Conservation (phyloP, 2,888 invertebrate genomes). For the Hemithea aestivaria region DNA sequence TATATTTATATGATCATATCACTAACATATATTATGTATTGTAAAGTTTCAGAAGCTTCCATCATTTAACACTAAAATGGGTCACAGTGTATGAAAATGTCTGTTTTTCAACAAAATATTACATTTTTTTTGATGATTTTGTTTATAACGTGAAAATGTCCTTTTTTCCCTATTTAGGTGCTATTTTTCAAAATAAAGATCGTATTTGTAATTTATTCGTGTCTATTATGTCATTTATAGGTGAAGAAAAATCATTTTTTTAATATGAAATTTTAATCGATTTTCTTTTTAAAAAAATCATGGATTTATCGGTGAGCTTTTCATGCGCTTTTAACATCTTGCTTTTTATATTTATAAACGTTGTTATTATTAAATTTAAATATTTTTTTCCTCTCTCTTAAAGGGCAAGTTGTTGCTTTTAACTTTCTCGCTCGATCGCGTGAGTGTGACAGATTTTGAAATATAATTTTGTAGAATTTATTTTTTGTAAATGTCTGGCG, state of each 20-base stretch:
- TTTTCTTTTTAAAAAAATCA: background rate
- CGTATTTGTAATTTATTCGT: conserved; percentile 2
- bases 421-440: no score
- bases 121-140: no score
- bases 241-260: background rate
- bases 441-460: no score
- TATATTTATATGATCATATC: no score
- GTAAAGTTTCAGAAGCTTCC: conserved; percentile 38
- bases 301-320: conserved; percentile 1
- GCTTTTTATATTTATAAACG: background rate
- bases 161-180: conserved; percentile 21
- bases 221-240: background rate
- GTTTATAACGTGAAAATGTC: conserved; percentile 12
- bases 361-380: no score
- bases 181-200: background rate
- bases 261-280: background rate
- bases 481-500: no score
- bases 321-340: conserved; percentile 5
- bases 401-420: no score
- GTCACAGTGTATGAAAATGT: conserved; percentile 43
- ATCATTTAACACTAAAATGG: conserved; percentile 34
- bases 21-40: conserved; percentile 33
- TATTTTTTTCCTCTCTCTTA: no score
- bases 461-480: no score
- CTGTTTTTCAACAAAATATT: no score